Evolutionary conservation across 2,113 vertebrate genomes (phyloP).

Genomic region (Mesembrinibis cayennensis): DNA sequence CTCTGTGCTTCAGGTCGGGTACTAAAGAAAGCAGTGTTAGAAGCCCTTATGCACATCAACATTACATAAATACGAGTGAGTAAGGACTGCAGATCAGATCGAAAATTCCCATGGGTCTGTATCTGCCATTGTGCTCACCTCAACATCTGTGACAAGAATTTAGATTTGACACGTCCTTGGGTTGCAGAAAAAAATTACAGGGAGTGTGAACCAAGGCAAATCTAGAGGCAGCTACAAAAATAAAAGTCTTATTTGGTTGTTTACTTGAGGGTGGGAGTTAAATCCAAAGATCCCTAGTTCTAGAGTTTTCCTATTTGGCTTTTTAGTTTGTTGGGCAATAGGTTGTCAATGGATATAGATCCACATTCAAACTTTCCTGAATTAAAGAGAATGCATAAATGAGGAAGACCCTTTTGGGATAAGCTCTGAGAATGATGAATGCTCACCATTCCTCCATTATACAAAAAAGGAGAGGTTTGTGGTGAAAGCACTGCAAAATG

Average conservation of each 20-base stretch:
- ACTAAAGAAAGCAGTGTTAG: background rate
- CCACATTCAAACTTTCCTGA: background rate
- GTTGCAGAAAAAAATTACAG: background rate
- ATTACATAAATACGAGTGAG: background rate
- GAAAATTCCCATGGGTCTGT: background rate
- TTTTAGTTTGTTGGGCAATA: background rate
- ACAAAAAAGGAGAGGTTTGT: background rate
- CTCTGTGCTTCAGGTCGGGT: background rate
- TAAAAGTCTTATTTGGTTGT: background rate
- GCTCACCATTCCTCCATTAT: background rate
- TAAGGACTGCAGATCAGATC: background rate
- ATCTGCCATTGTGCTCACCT: background rate
- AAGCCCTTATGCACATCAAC: background rate
- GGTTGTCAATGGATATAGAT: background rate
- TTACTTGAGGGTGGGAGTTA: background rate
- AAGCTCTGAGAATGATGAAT: background rate
- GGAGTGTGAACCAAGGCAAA: background rate
- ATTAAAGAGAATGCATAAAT: background rate
- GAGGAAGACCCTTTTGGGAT: background rate
- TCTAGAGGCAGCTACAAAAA: background rate
- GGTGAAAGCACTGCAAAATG: background rate
- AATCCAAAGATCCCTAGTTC: background rate
- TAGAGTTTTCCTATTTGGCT: background rate
- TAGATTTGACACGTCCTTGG: background rate
- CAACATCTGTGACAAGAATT: background rate